Percentiles rank a stretch among this genome's conserved stretches.
phyloP scores from a whole-genome alignment of 2,113 vertebrate species.

The Brachionichthys hirsutus region DNA sequence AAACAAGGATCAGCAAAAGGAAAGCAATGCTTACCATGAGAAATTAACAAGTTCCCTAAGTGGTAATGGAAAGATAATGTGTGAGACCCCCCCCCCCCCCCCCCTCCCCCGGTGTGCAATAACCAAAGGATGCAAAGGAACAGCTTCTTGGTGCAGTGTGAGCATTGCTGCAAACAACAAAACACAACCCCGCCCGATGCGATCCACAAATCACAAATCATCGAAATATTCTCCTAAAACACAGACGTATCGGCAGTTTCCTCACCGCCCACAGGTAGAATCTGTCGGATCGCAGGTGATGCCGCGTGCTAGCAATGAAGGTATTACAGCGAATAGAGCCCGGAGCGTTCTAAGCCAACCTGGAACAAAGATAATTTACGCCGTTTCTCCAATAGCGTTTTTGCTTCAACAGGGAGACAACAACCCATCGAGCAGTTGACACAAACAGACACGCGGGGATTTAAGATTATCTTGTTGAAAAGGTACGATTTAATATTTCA shows the following conservation, averaged over 20 bases:
- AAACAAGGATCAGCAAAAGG: constrained; percentile 43
- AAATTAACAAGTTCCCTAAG: constrained; percentile 63
- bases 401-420: background rate
- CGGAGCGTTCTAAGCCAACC: no score
- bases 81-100: no score
- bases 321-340: constrained; percentile 25
- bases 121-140: constrained; percentile 60
- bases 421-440: constrained; percentile 13
- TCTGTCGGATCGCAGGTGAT: constrained; percentile 24
- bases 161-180: constrained; percentile 52
- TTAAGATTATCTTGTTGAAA: constrained; percentile 26
- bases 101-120: constrained; percentile 64
- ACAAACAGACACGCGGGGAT: constrained; percentile 36
- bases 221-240: constrained; percentile 45
- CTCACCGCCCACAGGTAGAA: constrained; percentile 25
- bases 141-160: constrained; percentile 44
- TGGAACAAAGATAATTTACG: constrained; percentile 22
- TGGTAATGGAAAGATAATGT: constrained; percentile 69
- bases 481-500: constrained; percentile 39
- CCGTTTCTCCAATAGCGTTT: background rate
- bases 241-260: constrained; percentile 49
- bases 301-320: constrained; percentile 15
- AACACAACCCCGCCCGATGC: constrained; percentile 48
- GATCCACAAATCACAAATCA: constrained; percentile 54
- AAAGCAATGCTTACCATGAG: constrained; percentile 22